Conservation (phyloP, 2,797 vertebrate genomes). For the Tenualosa ilisha region DNA sequence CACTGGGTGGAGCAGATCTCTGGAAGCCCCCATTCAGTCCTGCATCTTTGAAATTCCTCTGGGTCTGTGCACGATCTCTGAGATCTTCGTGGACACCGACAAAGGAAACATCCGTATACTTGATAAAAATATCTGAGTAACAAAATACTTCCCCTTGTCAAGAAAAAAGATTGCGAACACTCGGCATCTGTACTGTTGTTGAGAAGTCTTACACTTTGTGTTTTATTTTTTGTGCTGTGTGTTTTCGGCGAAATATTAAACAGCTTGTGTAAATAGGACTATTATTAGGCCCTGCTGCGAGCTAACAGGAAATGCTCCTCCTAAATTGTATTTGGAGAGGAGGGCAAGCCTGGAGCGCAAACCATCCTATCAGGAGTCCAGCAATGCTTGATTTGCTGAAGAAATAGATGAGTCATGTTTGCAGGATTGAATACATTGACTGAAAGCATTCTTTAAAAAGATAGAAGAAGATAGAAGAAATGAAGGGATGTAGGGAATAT, state of each 20-base stretch:
- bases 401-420: constrained; percentile 11
- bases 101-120: neutral
- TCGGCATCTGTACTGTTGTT: neutral
- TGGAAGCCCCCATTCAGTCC: neutral
- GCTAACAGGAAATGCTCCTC: constrained; percentile 49
- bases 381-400: neutral
- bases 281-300: constrained; percentile 38
- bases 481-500: neutral
- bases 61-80: neutral
- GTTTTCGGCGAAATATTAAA: constrained; percentile 39
- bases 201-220: neutral
- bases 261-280: constrained; percentile 46
- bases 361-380: constrained; percentile 26
- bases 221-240: constrained; percentile 28
- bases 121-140: constrained; percentile 5
- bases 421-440: neutral
- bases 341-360: constrained; percentile 28
- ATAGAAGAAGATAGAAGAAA: neutral
- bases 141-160: neutral
- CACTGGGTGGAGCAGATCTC: neutral
- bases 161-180: neutral
- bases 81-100: neutral
- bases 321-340: constrained; percentile 35
- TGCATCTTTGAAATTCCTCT: neutral
- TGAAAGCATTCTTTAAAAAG: neutral